Base-by-base conservation (phyloP, 2,113 vertebrate species). In the Oceanites oceanicus region DNA sequence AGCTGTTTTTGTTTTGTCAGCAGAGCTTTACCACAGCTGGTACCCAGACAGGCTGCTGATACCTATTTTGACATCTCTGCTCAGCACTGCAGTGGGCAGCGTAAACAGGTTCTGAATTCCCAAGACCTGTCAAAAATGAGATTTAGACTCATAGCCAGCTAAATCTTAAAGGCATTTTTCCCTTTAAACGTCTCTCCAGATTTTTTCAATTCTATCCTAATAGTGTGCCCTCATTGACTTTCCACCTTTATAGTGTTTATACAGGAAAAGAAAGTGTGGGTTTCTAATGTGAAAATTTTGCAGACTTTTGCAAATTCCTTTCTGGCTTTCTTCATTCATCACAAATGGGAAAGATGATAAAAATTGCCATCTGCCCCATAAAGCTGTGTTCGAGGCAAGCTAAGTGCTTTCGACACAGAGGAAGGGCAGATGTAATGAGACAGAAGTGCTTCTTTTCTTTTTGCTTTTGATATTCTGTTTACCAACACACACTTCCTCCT, bases 401-500 rank as follows among this genome's bases (percentile, higher is more conserved):
- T 53, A 40, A 26, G 8, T 56, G 11, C 52, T 87, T 75, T n/a
- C 30, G 25, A 85, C 22, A 62, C 7, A 38, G 23, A 74, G 21
- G 30, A 89, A 86, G 29, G 34, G 12, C 27, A 80, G 34, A 49
- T 63, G 27, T 18, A 92, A 47, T 15, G n/a, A 56, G 30, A 63
- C 18, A 91, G 40, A 86, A 82, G 22, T 40, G 74, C 8, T 90
- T 83, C 10, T 85, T 88, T 87, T 76, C 56, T 90, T 76, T 53
- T 73, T 45, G 16, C 20, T 55, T 80, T 86, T 53, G 34, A n/a
- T 45, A 59, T 52, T 84, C 20, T 88, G 29, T 93, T 96, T 94
- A 86, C 52, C 44, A 92, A 65, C 61, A 70, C 32, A 27, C 1
- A 73, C 62, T 98, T 97, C 79, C 90, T 97, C 26, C 71, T 97